Evolutionary conservation across 1,140 invertebrate species (phyloP), one percentile per base, ranked within the genome.

Genomic region (Phymorhynchus buccinoides): DNA sequence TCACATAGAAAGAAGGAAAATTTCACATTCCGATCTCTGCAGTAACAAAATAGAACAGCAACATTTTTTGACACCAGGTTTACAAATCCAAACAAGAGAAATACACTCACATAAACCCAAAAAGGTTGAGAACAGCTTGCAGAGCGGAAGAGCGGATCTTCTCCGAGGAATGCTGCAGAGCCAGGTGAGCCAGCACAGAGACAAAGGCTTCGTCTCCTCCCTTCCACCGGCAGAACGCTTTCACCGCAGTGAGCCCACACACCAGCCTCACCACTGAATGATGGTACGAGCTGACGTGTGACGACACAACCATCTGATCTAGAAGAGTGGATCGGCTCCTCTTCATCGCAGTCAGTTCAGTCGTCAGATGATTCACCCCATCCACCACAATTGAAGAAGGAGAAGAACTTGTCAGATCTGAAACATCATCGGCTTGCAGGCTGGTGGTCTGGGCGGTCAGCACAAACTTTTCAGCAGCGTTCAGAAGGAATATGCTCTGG

Each of bases 201-300:
- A 83, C 22, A 30, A 83, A 83, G 27, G 14, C 66, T 12, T n/a
- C 27, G 27, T 83, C 81, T 41, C 66, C 62, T 14, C 2, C 37
- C 62, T 83, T 83, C 81, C 81, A 71, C 62, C 44, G 16, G 32
- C 81, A 83, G 44, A 83, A 83, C 41, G 6, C 14, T 44, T 73
- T 14, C n/a, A 35, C 1, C n/a, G 2, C 41, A n/a, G 39, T 71
- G 3, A 83, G 62, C 41, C 16, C 62, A 22, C 1, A 39, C 18
- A 83, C 27, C 7, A 83, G 7, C 81, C 44, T 62, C 0, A 18
- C 62, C 9, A 71, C 41, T 7, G 41, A 44, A 62, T 41, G 41
- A 48, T 71, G 66, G 41, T 30, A 44, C 18, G 39, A 30, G 62
- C 81, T 83, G 56, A 44, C 37, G 39, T 44, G 18, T 42, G 66